Base-by-base conservation (phyloP, 2,888 invertebrate species). In the Caenorhabditis zanzibari region DNA sequence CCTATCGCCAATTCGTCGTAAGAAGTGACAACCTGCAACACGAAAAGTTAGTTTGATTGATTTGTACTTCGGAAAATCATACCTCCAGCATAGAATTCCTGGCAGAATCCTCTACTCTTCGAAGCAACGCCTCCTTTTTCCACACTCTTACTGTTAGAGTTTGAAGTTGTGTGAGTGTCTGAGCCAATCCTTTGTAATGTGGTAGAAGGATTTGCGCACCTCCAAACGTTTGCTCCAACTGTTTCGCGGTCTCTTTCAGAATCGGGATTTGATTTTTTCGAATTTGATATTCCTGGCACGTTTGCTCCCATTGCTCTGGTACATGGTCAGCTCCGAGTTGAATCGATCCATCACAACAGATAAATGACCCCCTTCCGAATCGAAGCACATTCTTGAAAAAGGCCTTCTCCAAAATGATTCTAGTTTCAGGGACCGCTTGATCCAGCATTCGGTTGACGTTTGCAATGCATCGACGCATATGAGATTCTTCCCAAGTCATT, bases 261-360 rank as follows among this genome's bases (percentile, higher is more conserved):
- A 86, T 61, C 2, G 81, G 75, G 12, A 91, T 69, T 72, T 91
- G 90, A 16, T 86, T 84, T 10, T 89, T 84, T 9, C 90, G 84
- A 12, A 90, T 85, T 10, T 77, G 63, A 47, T 85, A 80, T 26
- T 89, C 87, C 10, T 69, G 59, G 61, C 86, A 89, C n/a, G 79
- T 71, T 77, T 90, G 81, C 68, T 88, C 85, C 92, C 92, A 92
- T 64, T 89, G 88, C 69, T 92, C 91, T 7, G 89, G 88, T 2
- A 91, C 90, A 56, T 92, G 87, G 69, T 92, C 92, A 22, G 91
- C 92, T 6, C 90, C 92, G 41, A 92, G 89, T 82, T 92, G 92
- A 9, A 92, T 76, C 0, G 90, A 88, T 14, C 92, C 92, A 61
- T 92, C 90, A 73, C 90, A 90, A 74, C 90, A 91, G 28, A 90